phyloP scores from a whole-genome alignment of 2,113 vertebrate genomes.

The Podarcis muralis region DNA sequence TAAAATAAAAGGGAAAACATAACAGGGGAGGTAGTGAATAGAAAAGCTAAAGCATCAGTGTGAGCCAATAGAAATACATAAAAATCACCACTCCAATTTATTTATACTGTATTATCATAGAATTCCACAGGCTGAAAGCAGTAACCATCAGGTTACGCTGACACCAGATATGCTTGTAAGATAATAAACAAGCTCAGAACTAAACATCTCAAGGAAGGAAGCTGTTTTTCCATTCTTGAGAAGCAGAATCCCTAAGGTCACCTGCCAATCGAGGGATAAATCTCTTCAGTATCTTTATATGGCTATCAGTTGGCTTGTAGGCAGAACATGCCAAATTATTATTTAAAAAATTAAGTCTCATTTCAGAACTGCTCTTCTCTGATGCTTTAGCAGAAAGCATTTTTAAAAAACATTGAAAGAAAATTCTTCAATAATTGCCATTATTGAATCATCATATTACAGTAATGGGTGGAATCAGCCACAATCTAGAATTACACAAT shows the following conservation, averaged over 20 bases:
- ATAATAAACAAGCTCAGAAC: background rate
- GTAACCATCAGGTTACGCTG: background rate
- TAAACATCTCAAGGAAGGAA: background rate
- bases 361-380: background rate
- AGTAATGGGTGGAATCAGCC: background rate
- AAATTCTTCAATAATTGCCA: slow-evolving; percentile 12
- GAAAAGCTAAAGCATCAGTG: background rate
- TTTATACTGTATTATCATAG: background rate
- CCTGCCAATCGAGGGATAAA: background rate
- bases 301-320: background rate
- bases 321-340: background rate
- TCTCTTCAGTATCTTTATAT: background rate
- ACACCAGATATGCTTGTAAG: background rate
- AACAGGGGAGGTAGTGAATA: background rate
- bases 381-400: slow-evolving; percentile 11
- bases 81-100: background rate
- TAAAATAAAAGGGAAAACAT: background rate
- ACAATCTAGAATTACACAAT: background rate
- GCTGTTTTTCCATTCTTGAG: background rate
- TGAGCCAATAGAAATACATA: background rate
- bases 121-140: background rate
- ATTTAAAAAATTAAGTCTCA: background rate
- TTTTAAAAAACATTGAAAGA: background rate
- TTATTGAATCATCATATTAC: slow-evolving; percentile 4
- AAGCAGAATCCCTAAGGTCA: background rate